Base-by-base conservation (phyloP, 2,797 vertebrate species). In the Phrynocephalus forsythii region DNA sequence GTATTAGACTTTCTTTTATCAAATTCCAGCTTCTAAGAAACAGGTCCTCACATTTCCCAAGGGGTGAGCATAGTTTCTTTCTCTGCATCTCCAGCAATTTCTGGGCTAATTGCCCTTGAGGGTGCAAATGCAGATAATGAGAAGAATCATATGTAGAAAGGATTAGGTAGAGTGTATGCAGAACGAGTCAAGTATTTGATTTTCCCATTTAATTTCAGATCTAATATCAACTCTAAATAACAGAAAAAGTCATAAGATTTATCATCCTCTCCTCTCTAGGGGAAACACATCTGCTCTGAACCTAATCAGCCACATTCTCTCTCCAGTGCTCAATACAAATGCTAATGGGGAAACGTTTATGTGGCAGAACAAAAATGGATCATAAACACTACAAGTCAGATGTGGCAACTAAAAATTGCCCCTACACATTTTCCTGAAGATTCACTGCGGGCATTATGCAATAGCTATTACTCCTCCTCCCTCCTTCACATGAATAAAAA, bases 41-140 rank as follows among this genome's bases (percentile, higher is more conserved):
- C 75, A 85, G 44, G 91, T 88, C 63, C 81, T 90, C 79, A 3
- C 26, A 82, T 33, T 94, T 88, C 76, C 60, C 79, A 6, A 78
- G 88, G 86, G 81, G 91, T 87, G 90, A 56, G 60, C 60, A 20
- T 63, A 6, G 90, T 89, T 94, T 89, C 91, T 94, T 95, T 93
- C 76, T 95, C 91, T 84, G 87, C 82, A 79, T 86, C 92, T 93
- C 90, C 92, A 91, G 88, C 88, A 90, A 90, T 94, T 94, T 95
- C 94, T 93, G 92, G 87, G 91, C 92, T 96, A 95, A 95, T 94
- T 96, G 92, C 86, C 88, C 95, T 90, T 93, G 92, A 93, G 91
- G 94, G 90, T 95, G 87, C 92, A 96, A 95, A 94, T 90, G 88
- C 73, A 94, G 95, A 94, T 92, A 95, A 96, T 93, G 83, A 95